phyloP scores from a whole-genome alignment of 1,140 invertebrate genomes.

The Plectrocnemia conspersa region DNA sequence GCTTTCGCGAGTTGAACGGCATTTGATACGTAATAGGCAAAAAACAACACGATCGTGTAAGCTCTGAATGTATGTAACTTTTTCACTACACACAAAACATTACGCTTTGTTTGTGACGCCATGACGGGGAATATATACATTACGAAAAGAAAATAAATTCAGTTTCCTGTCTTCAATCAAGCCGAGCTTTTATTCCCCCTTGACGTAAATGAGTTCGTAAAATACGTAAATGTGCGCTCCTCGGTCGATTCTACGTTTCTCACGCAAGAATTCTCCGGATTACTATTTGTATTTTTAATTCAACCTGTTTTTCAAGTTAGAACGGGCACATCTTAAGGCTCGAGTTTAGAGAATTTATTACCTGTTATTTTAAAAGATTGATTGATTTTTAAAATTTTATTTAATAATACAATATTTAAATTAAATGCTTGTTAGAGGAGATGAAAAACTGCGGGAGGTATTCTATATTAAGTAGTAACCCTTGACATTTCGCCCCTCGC shows the following conservation, averaged over 20 bases:
- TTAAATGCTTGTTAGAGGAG: no score
- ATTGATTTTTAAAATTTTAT: not conserved
- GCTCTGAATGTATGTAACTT: no score
- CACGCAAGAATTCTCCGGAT: no score
- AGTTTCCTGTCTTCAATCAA: conserved; percentile 24
- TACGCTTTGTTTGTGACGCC: no score
- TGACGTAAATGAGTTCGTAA: conserved; percentile 14
- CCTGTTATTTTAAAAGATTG: not conserved
- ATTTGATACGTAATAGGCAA: conserved; percentile 14
- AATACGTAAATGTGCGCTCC: conserved; percentile 4
- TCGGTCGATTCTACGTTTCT: not conserved
- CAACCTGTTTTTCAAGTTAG: no score
- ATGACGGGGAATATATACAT: conserved; percentile 3
- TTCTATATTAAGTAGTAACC: no score
- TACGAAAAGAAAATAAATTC: conserved; percentile 25
- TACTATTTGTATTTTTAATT: not conserved
- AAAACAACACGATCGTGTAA: no score
- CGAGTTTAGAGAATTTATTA: no score
- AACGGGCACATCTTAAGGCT: no score
- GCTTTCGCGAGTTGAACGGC: conserved; percentile 16
- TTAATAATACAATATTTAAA: no score
- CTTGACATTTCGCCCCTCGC: no score
- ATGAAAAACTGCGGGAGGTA: no score
- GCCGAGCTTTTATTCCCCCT: conserved; percentile 15
- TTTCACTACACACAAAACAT: not conserved